Percentiles rank a stretch among this genome's conserved stretches.
Conservation (phyloP, 2,888 invertebrate genomes). For the Galeruca laticollis region DNA sequence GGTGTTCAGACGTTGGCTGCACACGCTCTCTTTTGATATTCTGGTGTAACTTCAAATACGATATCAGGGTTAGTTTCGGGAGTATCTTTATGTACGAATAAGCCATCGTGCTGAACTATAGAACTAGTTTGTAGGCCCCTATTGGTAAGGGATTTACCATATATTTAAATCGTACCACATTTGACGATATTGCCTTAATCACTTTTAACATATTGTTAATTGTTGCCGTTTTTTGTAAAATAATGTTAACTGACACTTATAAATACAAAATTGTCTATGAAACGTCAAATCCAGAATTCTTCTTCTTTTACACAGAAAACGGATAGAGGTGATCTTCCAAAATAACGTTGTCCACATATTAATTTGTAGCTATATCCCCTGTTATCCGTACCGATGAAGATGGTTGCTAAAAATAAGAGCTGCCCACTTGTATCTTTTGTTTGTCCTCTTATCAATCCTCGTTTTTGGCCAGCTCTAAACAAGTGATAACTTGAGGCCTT, state of each 20-base stretch:
- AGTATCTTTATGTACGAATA: slow-evolving; percentile 89
- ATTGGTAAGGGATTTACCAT: slow-evolving; percentile 66
- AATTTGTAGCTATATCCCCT: too few relatives aligned
- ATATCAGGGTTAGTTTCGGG: slow-evolving; percentile 89
- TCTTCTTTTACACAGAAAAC: too few relatives aligned
- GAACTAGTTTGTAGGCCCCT: slow-evolving; percentile 72
- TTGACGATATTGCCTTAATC: slow-evolving; percentile 16
- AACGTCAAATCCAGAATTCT: too few relatives aligned
- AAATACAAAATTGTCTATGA: background rate
- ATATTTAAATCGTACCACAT: slow-evolving; percentile 20
- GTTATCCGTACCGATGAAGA: too few relatives aligned
- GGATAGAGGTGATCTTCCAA: too few relatives aligned
- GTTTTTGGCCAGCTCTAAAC: too few relatives aligned
- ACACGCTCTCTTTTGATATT: slow-evolving; percentile 91
- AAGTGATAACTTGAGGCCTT: too few relatives aligned
- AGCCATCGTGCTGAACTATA: slow-evolving; percentile 72
- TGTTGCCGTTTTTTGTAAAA: background rate
- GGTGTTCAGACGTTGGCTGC: too few relatives aligned
- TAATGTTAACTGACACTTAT: background rate
- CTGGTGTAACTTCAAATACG: slow-evolving; percentile 88
- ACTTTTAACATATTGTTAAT: slow-evolving; percentile 26
- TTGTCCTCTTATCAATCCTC: too few relatives aligned
- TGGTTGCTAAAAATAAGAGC: too few relatives aligned
- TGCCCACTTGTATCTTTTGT: too few relatives aligned
- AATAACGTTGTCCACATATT: too few relatives aligned